Percentiles rank a stretch among this genome's conserved stretches.
Conservation (phyloP, 2,888 invertebrate genomes). For the Tachina lurida region DNA sequence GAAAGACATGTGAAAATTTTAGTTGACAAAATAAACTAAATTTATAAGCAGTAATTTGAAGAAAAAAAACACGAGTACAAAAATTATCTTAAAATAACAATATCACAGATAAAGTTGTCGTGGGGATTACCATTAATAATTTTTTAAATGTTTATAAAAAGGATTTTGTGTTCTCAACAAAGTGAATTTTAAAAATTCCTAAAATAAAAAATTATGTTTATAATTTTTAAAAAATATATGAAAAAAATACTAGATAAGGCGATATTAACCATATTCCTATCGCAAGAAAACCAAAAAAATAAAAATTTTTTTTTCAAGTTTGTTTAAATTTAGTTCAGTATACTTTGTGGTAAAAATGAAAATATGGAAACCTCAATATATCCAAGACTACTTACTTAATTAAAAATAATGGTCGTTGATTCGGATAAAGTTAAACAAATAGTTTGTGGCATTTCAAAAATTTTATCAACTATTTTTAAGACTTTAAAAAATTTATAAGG, state of each 20-base stretch:
- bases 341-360: constrained; percentile 35
- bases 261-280: constrained; percentile 33
- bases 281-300: constrained; percentile 13
- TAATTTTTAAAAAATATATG: background rate
- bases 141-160: too few species aligned
- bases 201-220: constrained; percentile 1
- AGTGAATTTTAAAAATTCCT: background rate
- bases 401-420: constrained; percentile 21
- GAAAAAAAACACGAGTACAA: constrained; percentile 13
- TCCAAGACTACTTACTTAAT: constrained; percentile 26
- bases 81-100: constrained; percentile 59
- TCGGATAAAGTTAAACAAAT: constrained; percentile 11
- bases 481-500: background rate
- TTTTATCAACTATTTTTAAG: background rate
- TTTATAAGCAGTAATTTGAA: constrained; percentile 21
- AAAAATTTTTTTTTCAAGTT: background rate
- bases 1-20: constrained; percentile 41
- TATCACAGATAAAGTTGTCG: background rate
- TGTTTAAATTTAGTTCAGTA: constrained; percentile 18
- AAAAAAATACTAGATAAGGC: constrained; percentile 37
- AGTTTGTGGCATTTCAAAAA: constrained; percentile 47
- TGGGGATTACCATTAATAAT: background rate
- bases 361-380: constrained; percentile 56
- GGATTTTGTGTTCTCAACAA: background rate
- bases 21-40: background rate